Percentiles rank a stretch among this genome's conserved stretches.
These are phyloP conservation scores for Dendronephthya gigantea DNA, from an alignment of 64 coral and sea anemone genomes.

Conservation along the genomic window DNA sequence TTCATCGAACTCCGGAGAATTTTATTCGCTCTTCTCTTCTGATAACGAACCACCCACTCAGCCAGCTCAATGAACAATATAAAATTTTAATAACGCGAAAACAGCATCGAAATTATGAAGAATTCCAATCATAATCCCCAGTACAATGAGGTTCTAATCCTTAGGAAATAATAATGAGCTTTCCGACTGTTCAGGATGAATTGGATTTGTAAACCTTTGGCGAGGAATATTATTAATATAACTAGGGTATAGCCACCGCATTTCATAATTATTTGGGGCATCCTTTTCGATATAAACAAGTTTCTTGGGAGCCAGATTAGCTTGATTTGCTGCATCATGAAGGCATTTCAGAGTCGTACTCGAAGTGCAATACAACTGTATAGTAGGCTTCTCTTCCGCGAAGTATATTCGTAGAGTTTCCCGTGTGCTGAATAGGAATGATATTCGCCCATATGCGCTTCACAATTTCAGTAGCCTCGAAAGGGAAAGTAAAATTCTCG, in stretches of 20 bases:
- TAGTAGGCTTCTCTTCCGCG: too few relatives aligned
- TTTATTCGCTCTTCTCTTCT: background rate
- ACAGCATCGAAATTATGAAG: background rate
- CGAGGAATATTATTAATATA: background rate
- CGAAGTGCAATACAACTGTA: too few relatives aligned
- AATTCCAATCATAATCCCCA: background rate
- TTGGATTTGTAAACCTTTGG: background rate
- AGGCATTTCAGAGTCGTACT: too few relatives aligned
- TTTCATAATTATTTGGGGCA: too few relatives aligned
- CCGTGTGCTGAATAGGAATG: background rate
- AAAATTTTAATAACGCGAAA: background rate
- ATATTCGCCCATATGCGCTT: background rate
- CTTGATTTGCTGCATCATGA: too few relatives aligned
- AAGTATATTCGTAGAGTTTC: too few relatives aligned
- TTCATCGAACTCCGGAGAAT: background rate
- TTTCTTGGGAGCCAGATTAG: too few relatives aligned
- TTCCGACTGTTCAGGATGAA: background rate
- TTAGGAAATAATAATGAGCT: background rate
- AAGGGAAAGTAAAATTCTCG: background rate
- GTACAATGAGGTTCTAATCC: background rate
- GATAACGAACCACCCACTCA: background rate
- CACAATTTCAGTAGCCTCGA: background rate
- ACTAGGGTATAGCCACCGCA: background rate
- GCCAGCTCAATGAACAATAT: background rate
- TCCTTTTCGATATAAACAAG: too few relatives aligned